Percentiles rank a stretch among this genome's conserved stretches.
Evolutionary conservation across 2,113 vertebrate species (phyloP).

Genomic region (Physeter macrocephalus): DNA sequence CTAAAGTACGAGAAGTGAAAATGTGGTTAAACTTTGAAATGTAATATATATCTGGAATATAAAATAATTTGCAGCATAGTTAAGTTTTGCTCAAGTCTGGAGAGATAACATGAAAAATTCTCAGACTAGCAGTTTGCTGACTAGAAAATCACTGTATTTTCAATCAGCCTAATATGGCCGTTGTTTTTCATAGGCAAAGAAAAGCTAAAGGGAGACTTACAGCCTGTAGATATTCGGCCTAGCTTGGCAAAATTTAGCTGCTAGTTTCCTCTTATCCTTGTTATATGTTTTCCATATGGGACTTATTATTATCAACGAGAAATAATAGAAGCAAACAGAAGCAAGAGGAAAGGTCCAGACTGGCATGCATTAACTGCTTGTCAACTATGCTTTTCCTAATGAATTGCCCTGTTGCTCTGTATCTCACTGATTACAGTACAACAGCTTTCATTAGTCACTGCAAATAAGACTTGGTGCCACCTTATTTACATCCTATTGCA

Average conservation of each 20-base stretch:
- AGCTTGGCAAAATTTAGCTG: slow-evolving; percentile 66
- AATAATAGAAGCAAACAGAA: slow-evolving; percentile 63
- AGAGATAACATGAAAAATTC: slow-evolving; percentile 48
- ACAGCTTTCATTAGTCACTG: slow-evolving; percentile 82
- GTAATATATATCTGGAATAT: slow-evolving; percentile 38
- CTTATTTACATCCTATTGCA: slow-evolving; percentile 82
- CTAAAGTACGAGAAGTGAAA: slow-evolving; percentile 25
- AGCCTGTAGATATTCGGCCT: slow-evolving; percentile 37
- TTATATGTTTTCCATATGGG: slow-evolving; percentile 64
- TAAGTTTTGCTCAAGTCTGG: slow-evolving; percentile 47
- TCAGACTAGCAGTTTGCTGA: slow-evolving; percentile 66
- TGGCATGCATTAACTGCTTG: slow-evolving; percentile 75
- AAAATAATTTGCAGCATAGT: slow-evolving; percentile 44
- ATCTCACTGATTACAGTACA: slow-evolving; percentile 79
- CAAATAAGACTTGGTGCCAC: slow-evolving; percentile 79
- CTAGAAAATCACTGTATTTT: slow-evolving; percentile 61
- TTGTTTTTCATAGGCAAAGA: slow-evolving; percentile 71
- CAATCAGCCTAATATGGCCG: slow-evolving; percentile 71
- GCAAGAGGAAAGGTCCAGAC: slow-evolving; percentile 68
- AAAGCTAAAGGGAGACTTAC: slow-evolving; percentile 63
- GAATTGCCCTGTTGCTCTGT: slow-evolving; percentile 81
- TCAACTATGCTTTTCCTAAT: slow-evolving; percentile 79
- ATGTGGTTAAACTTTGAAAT: slow-evolving; percentile 38
- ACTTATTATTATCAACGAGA: slow-evolving; percentile 67
- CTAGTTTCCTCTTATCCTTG: slow-evolving; percentile 51